A percentile compares a stretch with the other conserved stretches of the same genome.
phyloP scores from a whole-genome alignment of 2,797 vertebrate species.

The Molossus alvarezi region DNA sequence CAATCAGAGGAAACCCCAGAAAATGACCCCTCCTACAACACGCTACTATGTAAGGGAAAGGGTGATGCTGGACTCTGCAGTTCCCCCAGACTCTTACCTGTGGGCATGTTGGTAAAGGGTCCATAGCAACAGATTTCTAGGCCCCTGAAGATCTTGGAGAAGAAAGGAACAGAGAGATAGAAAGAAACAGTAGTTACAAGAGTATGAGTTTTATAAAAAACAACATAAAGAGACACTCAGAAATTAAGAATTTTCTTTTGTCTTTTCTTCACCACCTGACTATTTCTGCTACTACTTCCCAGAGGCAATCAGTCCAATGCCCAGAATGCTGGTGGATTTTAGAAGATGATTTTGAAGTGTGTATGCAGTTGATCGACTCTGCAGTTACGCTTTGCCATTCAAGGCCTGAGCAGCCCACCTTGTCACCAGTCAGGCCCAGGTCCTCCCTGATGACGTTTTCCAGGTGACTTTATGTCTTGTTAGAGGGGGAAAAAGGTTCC shows the following conservation, averaged over 20 bases:
- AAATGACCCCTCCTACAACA: background rate
- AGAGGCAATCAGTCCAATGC: background rate
- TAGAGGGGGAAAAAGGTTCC: background rate
- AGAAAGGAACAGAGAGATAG: constrained; percentile 32
- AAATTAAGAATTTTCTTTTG: constrained; percentile 36
- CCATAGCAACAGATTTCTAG: constrained; percentile 95
- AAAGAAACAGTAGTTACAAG: constrained; percentile 16
- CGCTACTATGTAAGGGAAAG: background rate
- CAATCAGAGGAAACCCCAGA: background rate
- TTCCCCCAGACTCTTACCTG: constrained; percentile 90
- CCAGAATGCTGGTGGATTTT: background rate
- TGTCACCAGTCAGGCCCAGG: background rate
- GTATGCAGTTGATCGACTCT: background rate
- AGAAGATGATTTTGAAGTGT: background rate
- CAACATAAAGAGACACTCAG: background rate
- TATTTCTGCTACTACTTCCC: constrained; percentile 21
- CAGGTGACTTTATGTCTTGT: constrained; percentile 30
- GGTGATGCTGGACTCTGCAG: background rate
- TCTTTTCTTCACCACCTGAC: constrained; percentile 8
- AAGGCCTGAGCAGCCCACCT: background rate
- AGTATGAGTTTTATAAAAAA: constrained; percentile 35
- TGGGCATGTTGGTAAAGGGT: constrained; percentile 94
- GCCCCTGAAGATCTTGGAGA: constrained; percentile 92
- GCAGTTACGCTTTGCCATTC: background rate
- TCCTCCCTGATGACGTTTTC: background rate